Percentiles rank a stretch among this genome's conserved stretches.
Conservation (phyloP, 2,113 vertebrate genomes). For the Nesogale talazaci region DNA sequence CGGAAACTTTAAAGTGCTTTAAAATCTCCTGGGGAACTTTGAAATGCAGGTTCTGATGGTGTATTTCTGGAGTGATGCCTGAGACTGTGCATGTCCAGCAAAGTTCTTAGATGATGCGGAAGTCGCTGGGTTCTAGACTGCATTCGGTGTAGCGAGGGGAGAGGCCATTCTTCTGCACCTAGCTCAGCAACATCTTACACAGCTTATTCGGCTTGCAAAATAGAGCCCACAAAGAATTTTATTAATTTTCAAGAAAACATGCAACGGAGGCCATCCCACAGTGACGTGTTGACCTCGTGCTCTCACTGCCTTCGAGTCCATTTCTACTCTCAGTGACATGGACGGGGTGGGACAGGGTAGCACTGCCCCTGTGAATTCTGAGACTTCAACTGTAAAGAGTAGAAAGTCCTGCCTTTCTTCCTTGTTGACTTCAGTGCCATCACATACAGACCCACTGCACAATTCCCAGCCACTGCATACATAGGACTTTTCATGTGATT, state of each 20-base stretch:
- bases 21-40: neutral
- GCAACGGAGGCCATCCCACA: neutral
- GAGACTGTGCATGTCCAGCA: conserved; percentile 14
- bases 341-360: too few relatives aligned
- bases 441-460: neutral
- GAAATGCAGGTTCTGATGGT: conserved; percentile 15
- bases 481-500: neutral
- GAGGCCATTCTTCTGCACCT: neutral
- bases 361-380: too few relatives aligned
- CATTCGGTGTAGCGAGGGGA: neutral
- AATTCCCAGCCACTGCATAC: neutral
- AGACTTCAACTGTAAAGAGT: too few relatives aligned
- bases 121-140: neutral
- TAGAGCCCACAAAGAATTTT: neutral
- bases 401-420: too few relatives aligned
- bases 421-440: neutral
- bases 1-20: neutral
- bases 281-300: neutral
- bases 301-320: too few relatives aligned
- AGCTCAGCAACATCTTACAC: neutral
- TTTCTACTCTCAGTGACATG: too few relatives aligned
- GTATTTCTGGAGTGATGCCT: neutral
- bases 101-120: neutral
- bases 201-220: neutral
- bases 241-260: conserved; percentile 32